phyloP scores from a whole-genome alignment of 2,888 invertebrate genomes.

The Danaus chrysippus region DNA sequence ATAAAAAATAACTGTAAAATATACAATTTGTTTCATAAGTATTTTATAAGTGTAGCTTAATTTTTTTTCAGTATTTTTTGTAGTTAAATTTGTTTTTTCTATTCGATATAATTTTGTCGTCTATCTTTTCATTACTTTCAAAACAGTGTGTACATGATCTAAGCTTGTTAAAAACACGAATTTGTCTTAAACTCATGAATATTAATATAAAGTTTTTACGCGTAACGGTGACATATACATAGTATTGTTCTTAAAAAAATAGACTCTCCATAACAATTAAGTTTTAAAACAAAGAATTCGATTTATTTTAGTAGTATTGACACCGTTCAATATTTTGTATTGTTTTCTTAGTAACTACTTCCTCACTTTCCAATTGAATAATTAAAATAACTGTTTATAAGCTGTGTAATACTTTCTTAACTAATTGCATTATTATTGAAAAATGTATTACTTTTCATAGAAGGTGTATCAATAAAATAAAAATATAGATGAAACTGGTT shows the following conservation, averaged over 20 bases:
- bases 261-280: conserved; percentile 61
- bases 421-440: background rate
- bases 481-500: conserved; percentile 23
- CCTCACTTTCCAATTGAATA: background rate
- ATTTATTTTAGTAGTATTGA: conserved; percentile 44
- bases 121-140: background rate
- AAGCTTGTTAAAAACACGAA: conserved; percentile 17
- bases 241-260: conserved; percentile 68
- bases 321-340: conserved; percentile 21
- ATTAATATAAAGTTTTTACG: conserved; percentile 64
- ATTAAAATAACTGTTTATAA: background rate
- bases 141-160: background rate
- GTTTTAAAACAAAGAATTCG: conserved; percentile 60
- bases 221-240: conserved; percentile 71
- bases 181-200: conserved; percentile 25
- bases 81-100: no score
- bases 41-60: no score
- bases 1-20: no score
- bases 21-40: no score
- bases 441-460: background rate
- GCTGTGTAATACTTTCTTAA: background rate
- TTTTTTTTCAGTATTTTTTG: no score
- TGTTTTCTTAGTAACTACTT: background rate
- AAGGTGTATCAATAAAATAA: conserved; percentile 15
- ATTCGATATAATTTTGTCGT: no score